phyloP scores from a whole-genome alignment of 2,797 vertebrate genomes.

The Poecilia wingei region DNA sequence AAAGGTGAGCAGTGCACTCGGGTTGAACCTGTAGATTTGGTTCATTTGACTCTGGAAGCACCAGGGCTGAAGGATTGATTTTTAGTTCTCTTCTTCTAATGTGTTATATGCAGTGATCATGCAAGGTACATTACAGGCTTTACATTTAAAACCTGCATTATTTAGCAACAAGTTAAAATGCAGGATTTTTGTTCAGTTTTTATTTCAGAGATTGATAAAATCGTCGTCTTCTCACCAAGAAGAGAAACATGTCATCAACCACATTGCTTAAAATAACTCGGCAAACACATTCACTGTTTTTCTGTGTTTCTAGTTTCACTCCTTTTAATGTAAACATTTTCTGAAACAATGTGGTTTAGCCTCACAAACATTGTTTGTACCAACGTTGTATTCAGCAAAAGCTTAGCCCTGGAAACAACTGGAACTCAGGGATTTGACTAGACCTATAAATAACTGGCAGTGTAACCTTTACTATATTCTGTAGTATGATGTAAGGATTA shows the following conservation, averaged over 20 bases:
- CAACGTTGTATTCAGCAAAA: background rate
- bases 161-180: background rate
- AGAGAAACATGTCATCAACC: background rate
- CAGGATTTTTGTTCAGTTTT: background rate
- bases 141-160: background rate
- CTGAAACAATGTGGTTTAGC: background rate
- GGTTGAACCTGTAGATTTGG: background rate
- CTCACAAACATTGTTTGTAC: background rate
- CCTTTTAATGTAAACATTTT: background rate
- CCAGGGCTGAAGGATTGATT: background rate
- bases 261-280: background rate
- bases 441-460: background rate
- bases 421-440: background rate
- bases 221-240: background rate
- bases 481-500: background rate
- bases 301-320: background rate
- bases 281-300: background rate
- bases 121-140: background rate
- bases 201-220: background rate
- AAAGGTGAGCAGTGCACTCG: slow-evolving; percentile 84
- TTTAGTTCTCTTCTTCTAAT: background rate
- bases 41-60: background rate
- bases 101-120: background rate
- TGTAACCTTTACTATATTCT: background rate
- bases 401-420: background rate